phyloP scores from a whole-genome alignment of 2,888 invertebrate genomes.

The Lasioglossum pauxillum region DNA sequence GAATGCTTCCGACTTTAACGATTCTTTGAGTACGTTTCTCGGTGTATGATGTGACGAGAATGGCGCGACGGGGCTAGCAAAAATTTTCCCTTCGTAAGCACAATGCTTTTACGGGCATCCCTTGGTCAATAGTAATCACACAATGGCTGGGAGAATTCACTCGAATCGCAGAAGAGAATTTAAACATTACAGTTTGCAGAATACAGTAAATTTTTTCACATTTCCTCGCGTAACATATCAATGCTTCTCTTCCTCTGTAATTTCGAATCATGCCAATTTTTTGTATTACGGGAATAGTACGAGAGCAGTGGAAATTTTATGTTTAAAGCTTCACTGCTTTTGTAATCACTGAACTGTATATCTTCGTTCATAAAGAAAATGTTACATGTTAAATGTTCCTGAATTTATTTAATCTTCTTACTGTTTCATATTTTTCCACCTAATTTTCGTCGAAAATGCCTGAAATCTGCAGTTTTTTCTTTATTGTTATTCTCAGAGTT shows the following conservation, averaged over 20 bases:
- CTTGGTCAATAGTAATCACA: neutral
- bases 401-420: too few species aligned
- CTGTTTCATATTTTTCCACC: too few species aligned
- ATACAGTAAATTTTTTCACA: neutral
- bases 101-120: neutral
- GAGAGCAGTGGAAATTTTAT: too few species aligned
- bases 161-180: neutral
- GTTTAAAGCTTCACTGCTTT: too few species aligned
- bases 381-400: too few species aligned
- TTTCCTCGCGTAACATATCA: neutral
- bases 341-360: too few species aligned
- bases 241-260: neutral
- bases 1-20: constrained; percentile 6
- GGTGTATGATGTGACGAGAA: neutral
- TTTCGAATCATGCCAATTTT: neutral
- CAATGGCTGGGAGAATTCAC: neutral
- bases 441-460: too few species aligned
- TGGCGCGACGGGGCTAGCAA: neutral
- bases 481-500: too few species aligned
- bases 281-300: too few species aligned
- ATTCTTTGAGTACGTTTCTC: neutral
- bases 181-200: neutral
- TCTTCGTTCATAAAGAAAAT: too few species aligned
- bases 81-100: neutral
- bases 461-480: too few species aligned